These are phyloP conservation scores for Avahi laniger DNA, from an alignment of 2,797 vertebrate species.

Conservation along the genomic window DNA sequence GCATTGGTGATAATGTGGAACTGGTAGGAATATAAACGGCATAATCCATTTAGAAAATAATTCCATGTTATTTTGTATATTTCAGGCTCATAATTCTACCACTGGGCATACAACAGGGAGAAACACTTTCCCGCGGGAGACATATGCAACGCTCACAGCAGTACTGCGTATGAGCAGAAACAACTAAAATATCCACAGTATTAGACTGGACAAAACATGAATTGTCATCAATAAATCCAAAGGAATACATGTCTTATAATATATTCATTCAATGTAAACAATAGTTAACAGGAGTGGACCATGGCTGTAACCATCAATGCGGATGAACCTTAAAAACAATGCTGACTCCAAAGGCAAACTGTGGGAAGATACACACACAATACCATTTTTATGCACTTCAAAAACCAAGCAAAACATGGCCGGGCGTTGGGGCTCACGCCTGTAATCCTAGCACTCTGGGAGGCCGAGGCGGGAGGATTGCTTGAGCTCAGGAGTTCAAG, in stretches of 20 bases:
- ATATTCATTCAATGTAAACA: not conserved
- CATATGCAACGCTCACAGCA: accelerated
- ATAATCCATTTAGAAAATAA: not conserved
- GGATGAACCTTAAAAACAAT: not conserved
- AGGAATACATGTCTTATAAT: not conserved
- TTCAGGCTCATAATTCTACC: not conserved
- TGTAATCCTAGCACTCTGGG: too few relatives aligned
- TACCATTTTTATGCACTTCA: not conserved
- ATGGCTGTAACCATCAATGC: not conserved
- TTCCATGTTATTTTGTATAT: not conserved
- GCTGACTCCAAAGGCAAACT: not conserved
- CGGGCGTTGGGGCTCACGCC: too few relatives aligned
- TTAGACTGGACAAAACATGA: not conserved
- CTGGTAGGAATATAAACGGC: not conserved
- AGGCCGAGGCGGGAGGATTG: too few relatives aligned
- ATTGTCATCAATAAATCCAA: not conserved
- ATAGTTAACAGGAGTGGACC: not conserved
- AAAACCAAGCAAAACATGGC: not conserved
- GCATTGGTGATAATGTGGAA: not conserved
- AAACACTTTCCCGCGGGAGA: not conserved
- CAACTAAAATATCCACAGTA: not conserved
- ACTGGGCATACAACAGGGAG: not conserved
- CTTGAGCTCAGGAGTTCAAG: too few relatives aligned
- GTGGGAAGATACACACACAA: not conserved
- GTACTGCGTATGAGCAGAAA: too few relatives aligned